Percentiles rank a stretch among this genome's conserved stretches.
Evolutionary conservation across 64 coral and sea anemone genomes (phyloP).

Genomic region (Anthopleura sola): DNA sequence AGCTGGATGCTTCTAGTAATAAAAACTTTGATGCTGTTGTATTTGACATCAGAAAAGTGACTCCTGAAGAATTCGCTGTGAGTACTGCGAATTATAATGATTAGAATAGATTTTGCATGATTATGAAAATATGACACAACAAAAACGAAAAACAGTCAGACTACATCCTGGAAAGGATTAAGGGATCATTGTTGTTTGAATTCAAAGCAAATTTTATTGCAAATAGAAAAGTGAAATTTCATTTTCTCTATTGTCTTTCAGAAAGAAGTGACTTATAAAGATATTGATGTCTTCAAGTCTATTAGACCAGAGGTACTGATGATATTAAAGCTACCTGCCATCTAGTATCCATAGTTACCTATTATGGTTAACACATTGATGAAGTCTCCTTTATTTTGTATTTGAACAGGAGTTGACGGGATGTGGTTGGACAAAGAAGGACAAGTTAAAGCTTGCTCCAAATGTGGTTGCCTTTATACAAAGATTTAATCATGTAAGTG

Average conservation of each 20-base stretch:
- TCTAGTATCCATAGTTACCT: background rate
- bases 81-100: slow-evolving; percentile 18
- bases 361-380: background rate
- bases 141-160: no score
- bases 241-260: slow-evolving; percentile 40
- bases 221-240: background rate
- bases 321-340: background rate
- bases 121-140: background rate
- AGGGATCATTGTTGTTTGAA: background rate
- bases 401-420: slow-evolving; percentile 71
- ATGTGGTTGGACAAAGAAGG: slow-evolving; percentile 95
- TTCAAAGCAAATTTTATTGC: background rate
- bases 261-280: slow-evolving; percentile 84
- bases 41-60: slow-evolving; percentile 53
- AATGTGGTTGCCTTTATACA: slow-evolving; percentile 90
- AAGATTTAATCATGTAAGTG: slow-evolving; percentile 99
- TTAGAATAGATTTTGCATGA: slow-evolving; percentile 17
- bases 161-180: no score
- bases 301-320: slow-evolving; percentile 82
- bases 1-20: slow-evolving; percentile 28
- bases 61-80: slow-evolving; percentile 60
- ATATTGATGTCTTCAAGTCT: slow-evolving; percentile 84
- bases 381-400: background rate
- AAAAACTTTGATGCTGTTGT: slow-evolving; percentile 64
- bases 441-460: slow-evolving; percentile 73